Conservation (phyloP, 1,140 invertebrate genomes). For the Aplysia californica region DNA sequence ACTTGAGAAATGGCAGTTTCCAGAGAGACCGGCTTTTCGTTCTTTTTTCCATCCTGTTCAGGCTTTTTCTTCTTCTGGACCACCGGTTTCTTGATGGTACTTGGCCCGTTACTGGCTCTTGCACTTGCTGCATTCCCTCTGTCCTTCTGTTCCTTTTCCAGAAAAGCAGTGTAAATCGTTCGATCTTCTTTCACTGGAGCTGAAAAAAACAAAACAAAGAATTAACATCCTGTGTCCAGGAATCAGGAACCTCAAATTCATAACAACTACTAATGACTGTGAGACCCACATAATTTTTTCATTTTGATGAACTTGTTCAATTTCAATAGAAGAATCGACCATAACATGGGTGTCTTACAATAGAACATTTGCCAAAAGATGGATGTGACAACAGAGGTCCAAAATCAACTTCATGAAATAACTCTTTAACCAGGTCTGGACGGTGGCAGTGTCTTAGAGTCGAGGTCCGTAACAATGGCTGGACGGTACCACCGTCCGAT, state of each 20-base stretch:
- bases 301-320: not conserved
- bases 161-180: slow-evolving; percentile 65
- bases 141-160: slow-evolving; percentile 47
- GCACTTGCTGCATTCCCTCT: slow-evolving; percentile 31
- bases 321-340: not conserved
- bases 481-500: too few species aligned
- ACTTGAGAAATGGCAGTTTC: slow-evolving; percentile 51
- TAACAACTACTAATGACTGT: not conserved
- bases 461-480: too few species aligned
- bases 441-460: too few species aligned
- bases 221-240: not conserved
- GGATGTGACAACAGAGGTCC: too few species aligned
- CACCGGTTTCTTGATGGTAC: slow-evolving; percentile 35
- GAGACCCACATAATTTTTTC: not conserved
- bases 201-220: slow-evolving; percentile 34
- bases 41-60: slow-evolving; percentile 44
- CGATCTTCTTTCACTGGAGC: slow-evolving; percentile 63
- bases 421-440: too few species aligned
- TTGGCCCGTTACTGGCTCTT: slow-evolving; percentile 22
- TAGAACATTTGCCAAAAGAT: not conserved
- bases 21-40: slow-evolving; percentile 37
- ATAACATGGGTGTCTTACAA: not conserved
- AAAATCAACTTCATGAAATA: too few species aligned
- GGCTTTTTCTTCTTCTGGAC: slow-evolving; percentile 49
- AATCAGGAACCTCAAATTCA: not conserved